These are phyloP conservation scores for Callipepla squamata DNA, from an alignment of 2,113 vertebrate genomes.

Conservation along the genomic window DNA sequence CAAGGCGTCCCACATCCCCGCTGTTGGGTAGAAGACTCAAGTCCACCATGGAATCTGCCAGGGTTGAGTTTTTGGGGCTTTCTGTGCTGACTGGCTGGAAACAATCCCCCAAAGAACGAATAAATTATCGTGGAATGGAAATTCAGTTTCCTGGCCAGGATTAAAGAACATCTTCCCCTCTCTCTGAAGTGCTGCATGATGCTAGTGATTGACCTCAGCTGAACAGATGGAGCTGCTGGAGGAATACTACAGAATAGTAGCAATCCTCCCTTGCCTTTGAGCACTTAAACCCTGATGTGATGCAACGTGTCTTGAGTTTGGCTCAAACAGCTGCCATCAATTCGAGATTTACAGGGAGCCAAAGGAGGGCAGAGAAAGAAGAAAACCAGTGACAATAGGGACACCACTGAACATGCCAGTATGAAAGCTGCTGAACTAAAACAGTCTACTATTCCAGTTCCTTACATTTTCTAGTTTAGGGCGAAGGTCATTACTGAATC, in stretches of 20 bases:
- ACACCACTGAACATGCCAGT: conserved; percentile 30
- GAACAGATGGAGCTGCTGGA: conserved; percentile 60
- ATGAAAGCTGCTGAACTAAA: conserved; percentile 49
- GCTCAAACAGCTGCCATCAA: conserved; percentile 65
- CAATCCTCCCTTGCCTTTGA: conserved; percentile 61
- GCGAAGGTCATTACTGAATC: conserved; percentile 48
- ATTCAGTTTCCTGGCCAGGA: conserved; percentile 8
- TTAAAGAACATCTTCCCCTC: conserved; percentile 29
- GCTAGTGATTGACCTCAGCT: conserved; percentile 55
- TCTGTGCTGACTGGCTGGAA: not conserved
- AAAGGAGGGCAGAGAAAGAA: conserved; percentile 43
- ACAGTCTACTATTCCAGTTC: conserved; percentile 32
- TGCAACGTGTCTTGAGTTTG: conserved; percentile 55
- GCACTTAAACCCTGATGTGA: conserved; percentile 58
- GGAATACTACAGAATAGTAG: conserved; percentile 51
- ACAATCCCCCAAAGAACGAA: not conserved
- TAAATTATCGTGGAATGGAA: conserved; percentile 13
- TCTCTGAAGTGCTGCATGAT: conserved; percentile 40
- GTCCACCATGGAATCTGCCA: not conserved
- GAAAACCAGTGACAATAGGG: conserved; percentile 51
- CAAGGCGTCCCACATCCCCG: not conserved
- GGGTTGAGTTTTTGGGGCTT: not conserved
- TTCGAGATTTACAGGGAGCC: conserved; percentile 64
- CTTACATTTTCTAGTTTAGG: conserved; percentile 46
- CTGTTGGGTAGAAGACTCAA: not conserved